These are phyloP conservation scores for Acanthis flammea DNA, from an alignment of 2,797 vertebrate genomes.

Conservation along the genomic window DNA sequence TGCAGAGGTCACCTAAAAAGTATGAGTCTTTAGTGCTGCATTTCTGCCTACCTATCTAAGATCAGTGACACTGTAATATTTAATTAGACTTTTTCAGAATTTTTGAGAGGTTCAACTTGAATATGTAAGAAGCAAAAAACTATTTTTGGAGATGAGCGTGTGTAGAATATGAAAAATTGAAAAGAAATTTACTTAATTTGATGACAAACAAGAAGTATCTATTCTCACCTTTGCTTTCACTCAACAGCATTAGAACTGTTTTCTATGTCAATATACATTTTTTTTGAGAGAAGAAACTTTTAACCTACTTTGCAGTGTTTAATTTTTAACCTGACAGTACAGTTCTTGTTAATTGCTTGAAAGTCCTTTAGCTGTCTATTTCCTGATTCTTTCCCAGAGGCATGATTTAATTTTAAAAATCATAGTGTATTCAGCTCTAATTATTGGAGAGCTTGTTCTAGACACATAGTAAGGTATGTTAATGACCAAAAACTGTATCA, in stretches of 20 bases:
- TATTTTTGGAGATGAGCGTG: not conserved
- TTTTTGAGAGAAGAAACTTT: conserved; percentile 55
- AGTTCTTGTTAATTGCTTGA: conserved; percentile 75
- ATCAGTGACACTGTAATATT: not conserved
- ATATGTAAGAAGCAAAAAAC: not conserved
- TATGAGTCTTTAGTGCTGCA: not conserved
- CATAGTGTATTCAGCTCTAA: conserved; percentile 71
- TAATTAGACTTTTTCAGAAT: not conserved
- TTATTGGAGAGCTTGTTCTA: conserved; percentile 71
- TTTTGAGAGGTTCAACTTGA: not conserved
- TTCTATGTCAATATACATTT: conserved; percentile 41
- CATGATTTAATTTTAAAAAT: conserved; percentile 79
- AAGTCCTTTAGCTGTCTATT: conserved; percentile 76
- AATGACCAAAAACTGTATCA: conserved; percentile 67
- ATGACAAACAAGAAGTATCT: not conserved
- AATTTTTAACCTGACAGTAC: conserved; percentile 73
- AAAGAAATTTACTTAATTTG: not conserved
- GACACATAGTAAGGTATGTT: conserved; percentile 65
- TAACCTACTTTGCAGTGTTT: conserved; percentile 75
- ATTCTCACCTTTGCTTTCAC: not conserved
- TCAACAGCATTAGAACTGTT: not conserved
- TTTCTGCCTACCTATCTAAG: not conserved
- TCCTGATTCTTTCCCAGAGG: conserved; percentile 75
- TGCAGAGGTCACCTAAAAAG: not conserved
- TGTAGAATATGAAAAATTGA: not conserved